Conservation (phyloP, 2,888 invertebrate genomes). For the Drosophila acutilabella region DNA sequence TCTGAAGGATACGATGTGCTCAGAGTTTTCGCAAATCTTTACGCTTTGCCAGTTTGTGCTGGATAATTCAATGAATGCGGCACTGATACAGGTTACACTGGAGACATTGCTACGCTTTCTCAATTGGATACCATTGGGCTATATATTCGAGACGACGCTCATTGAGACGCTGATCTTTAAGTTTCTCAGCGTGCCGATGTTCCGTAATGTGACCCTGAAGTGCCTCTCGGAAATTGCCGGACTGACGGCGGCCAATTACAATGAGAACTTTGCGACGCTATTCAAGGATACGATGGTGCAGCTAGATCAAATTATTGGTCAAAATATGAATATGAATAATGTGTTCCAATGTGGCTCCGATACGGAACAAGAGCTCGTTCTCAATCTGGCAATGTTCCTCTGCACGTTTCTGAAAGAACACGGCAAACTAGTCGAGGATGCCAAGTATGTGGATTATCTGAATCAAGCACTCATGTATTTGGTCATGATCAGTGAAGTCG, state of each 20-base stretch:
- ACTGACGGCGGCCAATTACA: conserved; percentile 95
- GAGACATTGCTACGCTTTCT: conserved; percentile 98
- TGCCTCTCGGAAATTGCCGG: conserved; percentile 99
- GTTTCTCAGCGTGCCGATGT: conserved; percentile 98
- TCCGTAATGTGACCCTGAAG: conserved; percentile 98
- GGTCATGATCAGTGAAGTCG: conserved; percentile 97
- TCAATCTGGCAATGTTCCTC: conserved; percentile 98
- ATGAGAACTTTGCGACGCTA: conserved; percentile 95
- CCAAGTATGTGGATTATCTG: conserved; percentile 90
- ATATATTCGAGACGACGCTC: conserved; percentile 99
- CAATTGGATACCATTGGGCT: conserved; percentile 99
- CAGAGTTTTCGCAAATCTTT: conserved; percentile 99
- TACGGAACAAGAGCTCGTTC: conserved; percentile 99
- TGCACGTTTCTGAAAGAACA: conserved; percentile 99
- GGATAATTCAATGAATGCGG: conserved; percentile 98
- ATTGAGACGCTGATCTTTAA: conserved; percentile 97
- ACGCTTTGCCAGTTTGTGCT: conserved; percentile 98
- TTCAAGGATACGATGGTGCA: conserved; percentile 97
- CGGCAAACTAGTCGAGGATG: conserved; percentile 93
- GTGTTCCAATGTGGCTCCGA: conserved; percentile 97
- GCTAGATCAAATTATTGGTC: conserved; percentile 95
- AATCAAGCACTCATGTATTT: conserved; percentile 94
- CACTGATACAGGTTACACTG: conserved; percentile 96
- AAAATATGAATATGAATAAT: conserved; percentile 95
- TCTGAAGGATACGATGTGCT: conserved; percentile 99